A percentile compares a stretch with the other conserved stretches of the same genome.
Evolutionary conservation across 2,888 invertebrate species (phyloP).

Genomic region (Melipona bicolor): DNA sequence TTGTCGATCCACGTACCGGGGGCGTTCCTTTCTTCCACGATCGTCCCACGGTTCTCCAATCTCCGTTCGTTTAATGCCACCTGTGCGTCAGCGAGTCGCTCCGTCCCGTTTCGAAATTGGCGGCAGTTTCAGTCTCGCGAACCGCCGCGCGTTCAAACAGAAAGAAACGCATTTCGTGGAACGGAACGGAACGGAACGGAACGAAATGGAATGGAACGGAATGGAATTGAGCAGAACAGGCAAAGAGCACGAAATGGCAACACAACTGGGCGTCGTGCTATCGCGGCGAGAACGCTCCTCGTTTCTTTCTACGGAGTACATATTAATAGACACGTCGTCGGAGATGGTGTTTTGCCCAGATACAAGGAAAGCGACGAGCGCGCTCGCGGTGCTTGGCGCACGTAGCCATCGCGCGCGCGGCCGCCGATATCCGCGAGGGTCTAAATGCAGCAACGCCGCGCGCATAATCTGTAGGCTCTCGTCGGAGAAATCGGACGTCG

Average conservation of each 20-base stretch:
- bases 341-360: conserved; percentile 3
- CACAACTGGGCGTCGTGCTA: too few relatives aligned
- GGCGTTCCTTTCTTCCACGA: not conserved
- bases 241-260: too few relatives aligned
- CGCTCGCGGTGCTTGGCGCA: not conserved
- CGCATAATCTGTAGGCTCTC: conserved; percentile 42
- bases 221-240: too few relatives aligned
- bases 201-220: too few relatives aligned
- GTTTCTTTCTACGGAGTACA: not conserved
- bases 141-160: too few relatives aligned
- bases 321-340: conserved; percentile 13
- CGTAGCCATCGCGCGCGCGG: too few relatives aligned
- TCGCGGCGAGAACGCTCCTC: not conserved
- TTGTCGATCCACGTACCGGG: conserved; percentile 29
- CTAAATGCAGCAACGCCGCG: conserved; percentile 50
- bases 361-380: conserved; percentile 1
- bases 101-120: too few relatives aligned
- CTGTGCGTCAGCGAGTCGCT: too few relatives aligned
- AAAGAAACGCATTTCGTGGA: too few relatives aligned
- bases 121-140: too few relatives aligned
- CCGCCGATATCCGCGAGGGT: conserved; percentile 30
- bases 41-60: not conserved
- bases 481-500: conserved; percentile 43
- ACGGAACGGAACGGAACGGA: too few relatives aligned
- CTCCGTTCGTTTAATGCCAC: not conserved